Conservation (phyloP, 1,140 invertebrate genomes). For the Akabosia matsudoensis region DNA sequence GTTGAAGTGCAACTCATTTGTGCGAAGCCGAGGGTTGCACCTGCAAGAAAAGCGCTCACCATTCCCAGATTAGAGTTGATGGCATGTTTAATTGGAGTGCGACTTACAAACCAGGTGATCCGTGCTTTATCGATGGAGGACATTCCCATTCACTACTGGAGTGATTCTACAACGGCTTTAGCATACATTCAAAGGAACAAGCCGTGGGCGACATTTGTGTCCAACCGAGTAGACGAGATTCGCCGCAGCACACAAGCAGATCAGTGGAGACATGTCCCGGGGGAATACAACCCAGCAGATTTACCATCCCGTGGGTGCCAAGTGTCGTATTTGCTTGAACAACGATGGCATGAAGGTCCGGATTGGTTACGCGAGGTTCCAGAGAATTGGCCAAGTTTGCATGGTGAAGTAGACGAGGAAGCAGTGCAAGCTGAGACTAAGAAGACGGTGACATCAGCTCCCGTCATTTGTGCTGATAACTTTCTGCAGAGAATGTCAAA, state of each 20-base stretch:
- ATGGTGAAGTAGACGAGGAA: not conserved
- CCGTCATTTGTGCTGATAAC: no score
- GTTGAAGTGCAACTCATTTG: constrained; percentile 36
- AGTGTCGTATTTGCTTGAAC: not conserved
- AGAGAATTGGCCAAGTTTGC: not conserved
- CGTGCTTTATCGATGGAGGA: not conserved
- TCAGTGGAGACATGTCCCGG: constrained; percentile 53
- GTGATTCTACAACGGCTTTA: constrained; percentile 48
- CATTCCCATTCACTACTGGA: constrained; percentile 43
- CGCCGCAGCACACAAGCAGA: constrained; percentile 28
- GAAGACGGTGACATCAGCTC: no score
- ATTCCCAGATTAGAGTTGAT: constrained; percentile 52
- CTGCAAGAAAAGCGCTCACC: constrained; percentile 47
- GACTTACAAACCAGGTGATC: constrained; percentile 39
- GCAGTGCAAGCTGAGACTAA: not conserved
- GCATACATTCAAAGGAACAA: constrained; percentile 45
- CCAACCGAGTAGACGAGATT: constrained; percentile 42
- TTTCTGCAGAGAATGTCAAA: no score
- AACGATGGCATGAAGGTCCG: not conserved
- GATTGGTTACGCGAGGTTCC: not conserved
- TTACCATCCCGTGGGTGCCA: constrained; percentile 50
- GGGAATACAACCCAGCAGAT: constrained; percentile 53
- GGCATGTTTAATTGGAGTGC: constrained; percentile 49
- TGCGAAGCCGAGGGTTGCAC: constrained; percentile 49
- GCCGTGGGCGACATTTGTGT: constrained; percentile 37